phyloP scores from a whole-genome alignment of 2,888 invertebrate species.

The Romanomermis culicivorax region DNA sequence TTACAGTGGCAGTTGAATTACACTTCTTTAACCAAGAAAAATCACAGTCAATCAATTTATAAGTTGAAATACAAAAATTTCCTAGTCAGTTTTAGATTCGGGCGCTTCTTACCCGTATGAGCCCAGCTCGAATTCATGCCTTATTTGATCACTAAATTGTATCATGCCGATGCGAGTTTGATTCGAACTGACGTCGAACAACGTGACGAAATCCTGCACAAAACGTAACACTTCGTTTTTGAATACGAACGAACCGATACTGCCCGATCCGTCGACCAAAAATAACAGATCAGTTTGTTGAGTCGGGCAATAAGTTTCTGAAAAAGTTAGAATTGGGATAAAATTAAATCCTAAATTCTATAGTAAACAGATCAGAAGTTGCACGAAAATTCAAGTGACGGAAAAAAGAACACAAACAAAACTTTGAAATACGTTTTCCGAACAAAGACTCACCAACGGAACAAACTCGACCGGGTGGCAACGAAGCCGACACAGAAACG shows the following conservation, averaged over 20 bases:
- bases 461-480: constrained; percentile 28
- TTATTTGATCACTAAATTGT: constrained; percentile 27
- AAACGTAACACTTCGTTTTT: constrained; percentile 23
- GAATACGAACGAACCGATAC: constrained; percentile 27
- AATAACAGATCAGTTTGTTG: constrained; percentile 28
- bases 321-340: background rate
- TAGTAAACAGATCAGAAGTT: background rate
- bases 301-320: constrained; percentile 23
- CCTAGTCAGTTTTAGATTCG: too few relatives aligned
- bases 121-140: constrained; percentile 27
- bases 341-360: too few relatives aligned
- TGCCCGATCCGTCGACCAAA: constrained; percentile 27
- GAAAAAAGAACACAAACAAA: background rate
- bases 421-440: background rate
- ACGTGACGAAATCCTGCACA: constrained; percentile 25
- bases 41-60: too few relatives aligned
- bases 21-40: too few relatives aligned
- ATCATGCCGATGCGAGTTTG: constrained; percentile 27
- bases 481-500: constrained; percentile 23
- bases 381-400: background rate
- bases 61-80: too few relatives aligned
- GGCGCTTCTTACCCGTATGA: too few relatives aligned
- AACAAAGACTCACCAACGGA: constrained; percentile 17
- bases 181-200: constrained; percentile 26
- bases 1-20: too few relatives aligned